phyloP scores from a whole-genome alignment of 2,797 vertebrate species.

The Morelia viridis region DNA sequence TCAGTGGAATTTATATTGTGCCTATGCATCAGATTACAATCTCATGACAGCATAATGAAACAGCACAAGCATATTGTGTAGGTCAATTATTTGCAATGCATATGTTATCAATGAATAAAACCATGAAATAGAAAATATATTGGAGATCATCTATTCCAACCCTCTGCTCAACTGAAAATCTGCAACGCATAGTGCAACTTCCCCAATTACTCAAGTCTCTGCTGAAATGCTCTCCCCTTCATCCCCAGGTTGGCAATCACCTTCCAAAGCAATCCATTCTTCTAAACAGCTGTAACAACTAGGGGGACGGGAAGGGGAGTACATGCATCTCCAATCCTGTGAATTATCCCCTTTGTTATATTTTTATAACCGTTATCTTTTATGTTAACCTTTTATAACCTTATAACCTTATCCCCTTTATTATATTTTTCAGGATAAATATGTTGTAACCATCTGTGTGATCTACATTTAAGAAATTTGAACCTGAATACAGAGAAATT shows the following conservation, averaged over 20 bases:
- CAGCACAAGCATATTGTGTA: background rate
- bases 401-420: too few relatives aligned
- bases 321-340: background rate
- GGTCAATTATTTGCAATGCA: background rate
- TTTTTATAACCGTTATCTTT: too few relatives aligned
- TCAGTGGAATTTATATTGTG: background rate
- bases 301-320: background rate
- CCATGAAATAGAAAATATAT: background rate
- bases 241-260: background rate
- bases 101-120: background rate
- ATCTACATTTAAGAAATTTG: background rate
- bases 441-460: background rate
- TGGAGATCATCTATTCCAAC: background rate
- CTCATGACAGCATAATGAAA: background rate
- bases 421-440: background rate
- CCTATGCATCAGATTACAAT: background rate
- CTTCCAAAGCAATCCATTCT: background rate
- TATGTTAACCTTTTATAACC: too few relatives aligned
- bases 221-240: background rate
- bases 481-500: background rate
- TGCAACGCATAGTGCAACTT: background rate
- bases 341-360: too few relatives aligned
- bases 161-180: background rate
- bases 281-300: background rate
- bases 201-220: background rate